A percentile compares a stretch with the other conserved stretches of the same genome.
phyloP scores from a whole-genome alignment of 2,888 invertebrate species.

The Halictus ligatus region DNA sequence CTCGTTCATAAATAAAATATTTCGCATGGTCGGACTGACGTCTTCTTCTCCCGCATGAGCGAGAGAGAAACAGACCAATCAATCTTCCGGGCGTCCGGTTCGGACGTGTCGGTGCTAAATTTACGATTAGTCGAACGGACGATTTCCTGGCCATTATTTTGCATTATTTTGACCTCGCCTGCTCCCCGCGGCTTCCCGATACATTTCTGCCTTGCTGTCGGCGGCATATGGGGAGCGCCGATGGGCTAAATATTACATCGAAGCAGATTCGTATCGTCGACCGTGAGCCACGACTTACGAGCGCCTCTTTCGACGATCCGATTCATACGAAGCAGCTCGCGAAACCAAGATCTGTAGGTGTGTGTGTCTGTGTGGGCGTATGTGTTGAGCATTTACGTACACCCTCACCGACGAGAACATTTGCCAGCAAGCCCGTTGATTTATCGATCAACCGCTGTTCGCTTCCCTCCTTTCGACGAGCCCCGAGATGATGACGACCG shows the following conservation, averaged over 20 bases:
- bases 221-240: conserved; percentile 76
- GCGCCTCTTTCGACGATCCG: conserved; percentile 62
- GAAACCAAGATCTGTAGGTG: background rate
- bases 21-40: conserved; percentile 19
- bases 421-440: conserved; percentile 63
- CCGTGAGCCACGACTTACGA: conserved; percentile 70
- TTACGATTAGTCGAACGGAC: conserved; percentile 59
- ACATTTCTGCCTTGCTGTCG: conserved; percentile 66
- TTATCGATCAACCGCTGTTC: conserved; percentile 59
- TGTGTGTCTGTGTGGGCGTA: background rate
- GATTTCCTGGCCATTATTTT: conserved; percentile 57
- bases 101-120: conserved; percentile 51
- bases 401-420: conserved; percentile 54
- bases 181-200: conserved; percentile 33
- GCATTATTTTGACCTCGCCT: conserved; percentile 12
- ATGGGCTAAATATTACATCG: conserved; percentile 77
- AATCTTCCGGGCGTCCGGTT: conserved; percentile 41
- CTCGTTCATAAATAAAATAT: conserved; percentile 14
- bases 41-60: conserved; percentile 7
- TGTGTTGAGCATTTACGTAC: conserved; percentile 25
- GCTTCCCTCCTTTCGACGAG: conserved; percentile 50
- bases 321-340: conserved; percentile 61
- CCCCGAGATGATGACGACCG: conserved; percentile 53
- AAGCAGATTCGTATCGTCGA: conserved; percentile 74
- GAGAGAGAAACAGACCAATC: conserved; percentile 32